Conservation (phyloP, 2,797 vertebrate genomes). For the Hafferia zeledoni region DNA sequence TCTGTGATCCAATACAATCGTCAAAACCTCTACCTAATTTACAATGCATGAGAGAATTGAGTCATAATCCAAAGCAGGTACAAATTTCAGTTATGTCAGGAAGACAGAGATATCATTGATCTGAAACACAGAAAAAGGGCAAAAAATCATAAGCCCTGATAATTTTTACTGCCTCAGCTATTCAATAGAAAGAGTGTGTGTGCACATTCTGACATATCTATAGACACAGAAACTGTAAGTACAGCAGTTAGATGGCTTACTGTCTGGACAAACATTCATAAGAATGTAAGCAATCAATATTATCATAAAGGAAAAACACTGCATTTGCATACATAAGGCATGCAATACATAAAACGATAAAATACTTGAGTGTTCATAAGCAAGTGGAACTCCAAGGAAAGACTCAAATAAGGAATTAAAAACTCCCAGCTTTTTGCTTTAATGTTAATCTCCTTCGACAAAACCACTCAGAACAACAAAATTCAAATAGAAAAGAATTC, state of each 20-base stretch:
- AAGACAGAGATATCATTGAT: not conserved
- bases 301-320: not conserved
- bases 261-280: not conserved
- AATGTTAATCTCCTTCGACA: not conserved
- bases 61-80: not conserved
- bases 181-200: not conserved
- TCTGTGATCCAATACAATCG: not conserved
- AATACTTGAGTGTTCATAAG: not conserved
- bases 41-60: not conserved
- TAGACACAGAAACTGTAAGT: not conserved
- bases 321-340: not conserved
- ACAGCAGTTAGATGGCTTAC: not conserved
- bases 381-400: not conserved
- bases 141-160: not conserved
- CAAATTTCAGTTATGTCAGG: not conserved
- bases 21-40: not conserved
- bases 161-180: not conserved
- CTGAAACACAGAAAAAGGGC: not conserved
- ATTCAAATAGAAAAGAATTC: not conserved
- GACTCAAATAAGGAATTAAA: not conserved
- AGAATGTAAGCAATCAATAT: not conserved
- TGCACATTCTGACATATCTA: not conserved
- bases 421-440: not conserved
- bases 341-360: not conserved
- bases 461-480: not conserved